Percentiles rank a stretch among this genome's conserved stretches.
phyloP scores from a whole-genome alignment of 2,797 vertebrate species.

The Garrulus glandarius region DNA sequence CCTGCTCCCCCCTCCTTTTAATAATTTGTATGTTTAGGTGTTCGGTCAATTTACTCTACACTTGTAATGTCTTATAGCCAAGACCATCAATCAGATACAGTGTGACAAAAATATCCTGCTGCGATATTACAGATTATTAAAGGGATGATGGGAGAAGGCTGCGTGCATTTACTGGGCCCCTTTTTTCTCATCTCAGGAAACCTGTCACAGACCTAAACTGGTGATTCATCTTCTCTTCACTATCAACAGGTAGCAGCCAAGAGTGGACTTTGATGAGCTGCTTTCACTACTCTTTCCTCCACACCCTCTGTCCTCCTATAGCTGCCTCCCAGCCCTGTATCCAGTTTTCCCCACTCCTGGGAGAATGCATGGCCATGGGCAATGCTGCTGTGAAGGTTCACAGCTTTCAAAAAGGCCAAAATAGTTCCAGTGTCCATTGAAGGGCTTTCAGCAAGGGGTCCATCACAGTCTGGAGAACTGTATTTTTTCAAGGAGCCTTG shows the following conservation, averaged over 20 bases:
- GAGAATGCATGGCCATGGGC: background rate
- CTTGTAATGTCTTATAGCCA: conserved; percentile 83
- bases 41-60: conserved; percentile 85
- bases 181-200: conserved; percentile 84
- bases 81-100: conserved; percentile 87
- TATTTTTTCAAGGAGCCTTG: background rate
- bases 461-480: background rate
- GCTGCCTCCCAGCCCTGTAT: background rate
- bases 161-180: conserved; percentile 72
- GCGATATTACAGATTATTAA: conserved; percentile 90
- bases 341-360: background rate
- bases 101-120: conserved; percentile 83
- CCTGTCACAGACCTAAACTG: conserved; percentile 76
- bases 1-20: conserved; percentile 86
- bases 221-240: conserved; percentile 81
- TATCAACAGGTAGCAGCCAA: conserved; percentile 81
- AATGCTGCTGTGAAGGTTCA: background rate
- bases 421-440: background rate
- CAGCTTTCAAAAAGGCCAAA: background rate
- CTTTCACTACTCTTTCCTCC: conserved; percentile 36
- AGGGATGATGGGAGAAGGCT: conserved; percentile 80
- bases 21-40: conserved; percentile 97
- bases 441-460: background rate
- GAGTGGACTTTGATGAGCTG: conserved; percentile 72
- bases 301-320: background rate